These are phyloP conservation scores for Polydesmus complanatus DNA, from an alignment of 2,888 invertebrate species.

Conservation along the genomic window DNA sequence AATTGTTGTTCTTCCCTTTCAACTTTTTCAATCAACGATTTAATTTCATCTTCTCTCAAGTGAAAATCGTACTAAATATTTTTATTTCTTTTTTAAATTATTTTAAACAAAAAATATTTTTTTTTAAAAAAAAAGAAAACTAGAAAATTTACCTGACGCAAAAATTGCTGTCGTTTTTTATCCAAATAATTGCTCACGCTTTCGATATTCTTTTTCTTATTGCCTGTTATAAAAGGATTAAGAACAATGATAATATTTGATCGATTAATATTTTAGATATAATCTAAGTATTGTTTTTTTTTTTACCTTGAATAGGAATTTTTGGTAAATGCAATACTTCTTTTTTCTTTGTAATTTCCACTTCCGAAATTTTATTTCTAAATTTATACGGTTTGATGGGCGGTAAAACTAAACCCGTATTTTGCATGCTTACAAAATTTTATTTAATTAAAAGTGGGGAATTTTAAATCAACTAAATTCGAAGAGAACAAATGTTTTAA, in stretches of 20 bases:
- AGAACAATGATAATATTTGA: background rate
- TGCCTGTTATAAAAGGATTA: background rate
- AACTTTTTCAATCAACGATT: background rate
- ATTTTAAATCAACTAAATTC: no score
- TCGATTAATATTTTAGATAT: no score
- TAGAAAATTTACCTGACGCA: background rate
- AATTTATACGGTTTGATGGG: background rate
- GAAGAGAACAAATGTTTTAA: no score
- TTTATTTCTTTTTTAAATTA: no score
- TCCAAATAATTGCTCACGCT: constrained; percentile 4
- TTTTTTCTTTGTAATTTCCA: background rate
- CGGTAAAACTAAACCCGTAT: background rate
- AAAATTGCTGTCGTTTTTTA: constrained; percentile 7
- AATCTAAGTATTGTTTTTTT: no score
- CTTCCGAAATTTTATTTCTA: background rate
- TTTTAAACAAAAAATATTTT: background rate
- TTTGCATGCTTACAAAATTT: background rate
- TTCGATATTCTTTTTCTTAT: constrained; percentile 7
- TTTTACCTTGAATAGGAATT: background rate
- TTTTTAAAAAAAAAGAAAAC: background rate
- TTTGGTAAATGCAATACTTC: background rate
- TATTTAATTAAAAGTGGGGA: no score
- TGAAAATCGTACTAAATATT: constrained; percentile 5
- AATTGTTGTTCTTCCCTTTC: background rate
- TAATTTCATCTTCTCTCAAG: constrained; percentile 3